Base-by-base conservation (phyloP, 2,888 invertebrate genomes). In the Spodoptera picta region DNA sequence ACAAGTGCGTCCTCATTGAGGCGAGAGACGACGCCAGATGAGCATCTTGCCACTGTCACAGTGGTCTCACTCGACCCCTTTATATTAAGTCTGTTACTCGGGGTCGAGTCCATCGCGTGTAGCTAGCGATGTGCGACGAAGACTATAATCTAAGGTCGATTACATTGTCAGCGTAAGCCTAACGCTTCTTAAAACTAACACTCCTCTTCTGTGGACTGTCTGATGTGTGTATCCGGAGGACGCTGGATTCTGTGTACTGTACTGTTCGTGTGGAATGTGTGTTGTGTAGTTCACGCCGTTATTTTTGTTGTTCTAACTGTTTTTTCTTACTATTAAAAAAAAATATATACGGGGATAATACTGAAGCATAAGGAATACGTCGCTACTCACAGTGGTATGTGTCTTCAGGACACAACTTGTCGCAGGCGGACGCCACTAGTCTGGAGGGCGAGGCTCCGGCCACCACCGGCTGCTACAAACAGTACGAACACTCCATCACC, bases 351-450 rank as follows among this genome's bases (percentile, higher is more conserved):
- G 82, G 81, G 79, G 80, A 83, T 82, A 81, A 78, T 77, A 83
- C 84, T 82, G 82, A 79, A 81, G 77, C 82, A 67, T 74, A 78
- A 79, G 82, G 90, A 89, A 89, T 84, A 85, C 90, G 89, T 88
- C 85, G 92, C 93, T 92, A 92, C 91, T 93, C 88, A 93, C 84
- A 89, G 87, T 92, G 91, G 91, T 94, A 86, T 93, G 92, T 94
- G 93, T 92, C 92, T 93, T 87, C 96, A 98, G 98, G 98, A 96
- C 98, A 98, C 96, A 98, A 98, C 96, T 95, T 98, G 96, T 97
- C 98, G 91, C 97, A 98, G 95, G 97, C 96, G 88, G 98, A 98
- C 93, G 97, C 97, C 85, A 97, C 97, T 95, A 98, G 98, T 91
- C 96, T 97, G 84, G 97, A 97, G 85, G 96, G 96, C 81, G 97